Evolutionary conservation across 23 tunicate species (phyloP), one percentile per base, ranked within the genome.

Genomic region (Clavelina lepadiformis): DNA sequence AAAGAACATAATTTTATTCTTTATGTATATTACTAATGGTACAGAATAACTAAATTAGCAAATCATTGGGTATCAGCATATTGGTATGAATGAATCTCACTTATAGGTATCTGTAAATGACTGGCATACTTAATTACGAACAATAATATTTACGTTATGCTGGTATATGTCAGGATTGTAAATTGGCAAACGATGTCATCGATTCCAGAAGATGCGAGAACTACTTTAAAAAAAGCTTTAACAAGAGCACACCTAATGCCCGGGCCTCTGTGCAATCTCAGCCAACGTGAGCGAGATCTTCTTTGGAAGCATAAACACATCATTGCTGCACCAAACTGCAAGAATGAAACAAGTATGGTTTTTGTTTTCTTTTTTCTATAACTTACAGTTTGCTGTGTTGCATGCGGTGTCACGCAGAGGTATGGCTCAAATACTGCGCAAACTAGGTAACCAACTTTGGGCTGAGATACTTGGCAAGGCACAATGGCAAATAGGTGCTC

Each of bases 271-370:
- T 65, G 60, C 20, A 66, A 71, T 44, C 58, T 86, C 0, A 31
- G 80, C 26, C 65, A 71, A 24, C 62, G 71, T 7, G 95, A 86
- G 44, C 73, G 71, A 34, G 85, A 70, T 11, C 36, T 77, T 3
- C 55, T 86, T 49, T 86, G 95, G 95, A 65, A 78, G 41, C 69
- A 86, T 37, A 56, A 85, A 73, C 37, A 35, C 13, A 28, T 60
- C 22, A 32, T 65, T 15, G 61, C 65, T 1, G 49, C 80, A 18
- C 61, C 53, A 2, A 55, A 62, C 68, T 29, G 52, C 4, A 32
- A 65, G 20, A 47, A 38, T 28, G 15, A 35, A 1, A 29, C 73
- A 65, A 37, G 73, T 72, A 37, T 19, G 25, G 21, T 63, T 36
- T 63, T 7, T 25, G 5, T 26, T 8, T 26, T 18, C 7, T 8